Percentiles rank a stretch among this genome's conserved stretches.
Conservation (phyloP, 2,797 vertebrate genomes). For the Ctenopoma kingsleyae region DNA sequence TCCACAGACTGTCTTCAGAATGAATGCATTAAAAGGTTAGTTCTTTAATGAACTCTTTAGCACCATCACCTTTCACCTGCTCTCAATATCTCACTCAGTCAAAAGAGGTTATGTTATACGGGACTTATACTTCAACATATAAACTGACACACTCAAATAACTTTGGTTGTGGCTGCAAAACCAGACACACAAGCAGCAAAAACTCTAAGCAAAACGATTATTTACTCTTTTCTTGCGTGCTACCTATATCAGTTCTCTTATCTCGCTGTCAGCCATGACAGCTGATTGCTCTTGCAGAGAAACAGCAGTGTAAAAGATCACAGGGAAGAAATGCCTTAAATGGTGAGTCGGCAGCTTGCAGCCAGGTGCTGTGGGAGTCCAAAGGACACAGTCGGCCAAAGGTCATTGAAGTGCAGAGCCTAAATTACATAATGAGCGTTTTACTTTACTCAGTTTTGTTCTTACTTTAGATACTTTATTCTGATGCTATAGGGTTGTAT, state of each 20-base stretch:
- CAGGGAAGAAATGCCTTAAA: slow-evolving; percentile 45
- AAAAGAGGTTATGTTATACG: slow-evolving; percentile 17
- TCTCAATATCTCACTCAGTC: slow-evolving; percentile 39
- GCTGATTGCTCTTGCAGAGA: slow-evolving; percentile 46
- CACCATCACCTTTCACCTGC: slow-evolving; percentile 62
- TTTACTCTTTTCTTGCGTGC: slow-evolving; percentile 1
- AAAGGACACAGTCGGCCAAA: slow-evolving; percentile 61
- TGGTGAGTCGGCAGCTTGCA: slow-evolving; percentile 44
- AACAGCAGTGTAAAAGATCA: slow-evolving; percentile 40
- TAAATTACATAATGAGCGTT: slow-evolving; percentile 60
- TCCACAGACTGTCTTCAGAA: slow-evolving; percentile 40
- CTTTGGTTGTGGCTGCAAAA: not conserved
- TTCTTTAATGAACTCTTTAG: slow-evolving; percentile 73
- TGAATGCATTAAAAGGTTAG: slow-evolving; percentile 52
- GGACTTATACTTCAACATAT: slow-evolving; percentile 11
- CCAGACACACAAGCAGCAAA: not conserved
- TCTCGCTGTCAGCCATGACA: slow-evolving; percentile 37
- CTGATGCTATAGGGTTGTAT: not conserved
- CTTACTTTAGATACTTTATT: not conserved
- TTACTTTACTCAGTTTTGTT: not conserved
- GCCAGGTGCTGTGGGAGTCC: slow-evolving; percentile 50
- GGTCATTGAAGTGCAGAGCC: slow-evolving; percentile 57
- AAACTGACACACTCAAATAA: not conserved
- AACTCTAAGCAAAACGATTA: not conserved
- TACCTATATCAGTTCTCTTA: slow-evolving; percentile 46